phyloP scores from a whole-genome alignment of 2,888 invertebrate genomes.

The Siphlonurus alternatus region DNA sequence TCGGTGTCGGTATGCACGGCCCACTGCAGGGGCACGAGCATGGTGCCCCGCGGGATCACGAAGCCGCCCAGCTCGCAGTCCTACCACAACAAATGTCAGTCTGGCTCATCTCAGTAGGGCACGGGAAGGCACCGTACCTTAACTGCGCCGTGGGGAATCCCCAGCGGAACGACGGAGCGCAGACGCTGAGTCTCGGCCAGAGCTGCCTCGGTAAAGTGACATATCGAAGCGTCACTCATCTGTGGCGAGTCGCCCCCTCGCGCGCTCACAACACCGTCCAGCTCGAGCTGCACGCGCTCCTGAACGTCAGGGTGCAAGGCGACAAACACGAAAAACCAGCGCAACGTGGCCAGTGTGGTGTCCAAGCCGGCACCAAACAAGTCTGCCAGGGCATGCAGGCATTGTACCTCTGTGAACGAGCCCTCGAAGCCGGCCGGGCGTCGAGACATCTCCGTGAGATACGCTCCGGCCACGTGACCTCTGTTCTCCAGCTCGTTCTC shows the following conservation, averaged over 20 bases:
- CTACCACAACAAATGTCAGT: slow-evolving; percentile 21
- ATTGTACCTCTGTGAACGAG: slow-evolving; percentile 46
- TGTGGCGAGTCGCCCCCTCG: background rate
- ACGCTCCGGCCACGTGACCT: slow-evolving; percentile 39
- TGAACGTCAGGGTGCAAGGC: slow-evolving; percentile 48
- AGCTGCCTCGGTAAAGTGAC: slow-evolving; percentile 52
- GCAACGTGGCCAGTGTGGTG: slow-evolving; percentile 58
- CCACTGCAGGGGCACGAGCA: slow-evolving; percentile 67
- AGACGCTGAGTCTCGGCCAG: slow-evolving; percentile 64
- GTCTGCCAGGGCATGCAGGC: slow-evolving; percentile 60
- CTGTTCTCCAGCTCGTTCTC: slow-evolving; percentile 19
- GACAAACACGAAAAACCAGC: slow-evolving; percentile 69
- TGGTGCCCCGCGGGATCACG: slow-evolving; percentile 46
- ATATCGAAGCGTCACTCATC: slow-evolving; percentile 28
- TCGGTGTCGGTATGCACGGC: slow-evolving; percentile 55
- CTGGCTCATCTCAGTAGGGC: background rate
- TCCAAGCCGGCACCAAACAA: slow-evolving; percentile 76
- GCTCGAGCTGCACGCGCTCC: slow-evolving; percentile 24
- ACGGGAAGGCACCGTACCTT: slow-evolving; percentile 24
- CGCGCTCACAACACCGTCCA: background rate
- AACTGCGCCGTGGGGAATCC: slow-evolving; percentile 65
- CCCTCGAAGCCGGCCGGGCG: slow-evolving; percentile 29
- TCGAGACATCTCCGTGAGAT: slow-evolving; percentile 37
- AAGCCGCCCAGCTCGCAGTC: slow-evolving; percentile 42
- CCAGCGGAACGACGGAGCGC: slow-evolving; percentile 61